Percentiles rank a stretch among this genome's conserved stretches.
These are phyloP conservation scores for Phoxinus dragarum DNA, from an alignment of 2,797 vertebrate species.

Conservation along the genomic window DNA sequence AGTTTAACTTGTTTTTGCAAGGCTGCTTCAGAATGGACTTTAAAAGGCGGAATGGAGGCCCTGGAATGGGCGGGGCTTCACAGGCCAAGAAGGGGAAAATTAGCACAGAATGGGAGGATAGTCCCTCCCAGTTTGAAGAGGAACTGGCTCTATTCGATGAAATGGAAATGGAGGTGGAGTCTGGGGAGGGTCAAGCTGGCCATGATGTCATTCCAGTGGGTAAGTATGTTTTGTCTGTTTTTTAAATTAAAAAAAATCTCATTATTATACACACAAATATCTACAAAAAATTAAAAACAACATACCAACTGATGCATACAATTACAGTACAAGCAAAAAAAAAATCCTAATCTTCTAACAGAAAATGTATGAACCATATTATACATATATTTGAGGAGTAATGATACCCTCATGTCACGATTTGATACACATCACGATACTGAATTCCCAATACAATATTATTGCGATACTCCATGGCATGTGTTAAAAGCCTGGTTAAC, in stretches of 20 bases:
- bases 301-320: not conserved
- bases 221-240: constrained; percentile 61
- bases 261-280: not conserved
- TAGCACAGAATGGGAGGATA: constrained; percentile 82
- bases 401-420: too few species aligned
- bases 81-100: constrained; percentile 79
- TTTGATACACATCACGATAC: too few species aligned
- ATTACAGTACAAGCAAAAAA: not conserved
- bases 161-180: constrained; percentile 81
- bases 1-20: not conserved
- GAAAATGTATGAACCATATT: too few species aligned
- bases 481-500: too few species aligned
- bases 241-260: not conserved
- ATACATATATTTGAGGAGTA: too few species aligned
- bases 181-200: constrained; percentile 77
- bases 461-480: too few species aligned
- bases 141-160: constrained; percentile 87
- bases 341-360: not conserved
- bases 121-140: constrained; percentile 87
- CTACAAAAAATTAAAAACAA: not conserved
- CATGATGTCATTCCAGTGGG: constrained; percentile 81
- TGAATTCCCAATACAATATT: too few species aligned
- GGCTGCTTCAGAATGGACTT: constrained; percentile 78
- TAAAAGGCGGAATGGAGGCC: constrained; percentile 77
- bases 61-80: constrained; percentile 56